phyloP scores from a whole-genome alignment of 2,888 invertebrate genomes.

The Polymixis lichenea region DNA sequence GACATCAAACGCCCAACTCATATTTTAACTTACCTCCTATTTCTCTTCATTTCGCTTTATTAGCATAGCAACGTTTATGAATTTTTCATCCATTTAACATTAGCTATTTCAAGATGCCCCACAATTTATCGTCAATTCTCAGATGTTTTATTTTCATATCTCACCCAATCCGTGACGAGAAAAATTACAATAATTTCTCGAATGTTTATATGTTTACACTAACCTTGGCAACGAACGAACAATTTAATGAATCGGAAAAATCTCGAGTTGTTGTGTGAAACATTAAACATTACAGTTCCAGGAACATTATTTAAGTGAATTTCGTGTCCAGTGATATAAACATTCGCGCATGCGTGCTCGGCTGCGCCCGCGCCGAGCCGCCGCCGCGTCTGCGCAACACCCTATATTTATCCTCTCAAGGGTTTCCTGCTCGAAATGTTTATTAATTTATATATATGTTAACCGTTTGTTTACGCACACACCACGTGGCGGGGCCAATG shows the following conservation, averaged over 20 bases:
- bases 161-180: slow-evolving; percentile 40
- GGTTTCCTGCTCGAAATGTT: slow-evolving; percentile 86
- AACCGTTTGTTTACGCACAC: slow-evolving; percentile 84
- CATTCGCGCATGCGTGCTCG: slow-evolving; percentile 78
- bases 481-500: slow-evolving; percentile 85
- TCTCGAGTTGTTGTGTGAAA: slow-evolving; percentile 63
- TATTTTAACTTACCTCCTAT: slow-evolving; percentile 51
- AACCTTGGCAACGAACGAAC: slow-evolving; percentile 70
- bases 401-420: slow-evolving; percentile 88
- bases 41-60: slow-evolving; percentile 45
- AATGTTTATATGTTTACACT: slow-evolving; percentile 56
- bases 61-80: slow-evolving; percentile 36
- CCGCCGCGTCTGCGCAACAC: slow-evolving; percentile 82
- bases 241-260: slow-evolving; percentile 69
- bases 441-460: slow-evolving; percentile 86
- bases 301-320: slow-evolving; percentile 73
- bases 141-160: slow-evolving; percentile 53
- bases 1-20: slow-evolving; percentile 45
- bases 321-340: slow-evolving; percentile 83
- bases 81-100: slow-evolving; percentile 48
- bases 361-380: slow-evolving; percentile 73
- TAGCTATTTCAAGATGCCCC: slow-evolving; percentile 39
- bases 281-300: slow-evolving; percentile 68
- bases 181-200: slow-evolving; percentile 54
- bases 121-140: slow-evolving; percentile 48